These are phyloP conservation scores for Pelusios castaneus DNA, from an alignment of 2,113 vertebrate species.

Conservation along the genomic window DNA sequence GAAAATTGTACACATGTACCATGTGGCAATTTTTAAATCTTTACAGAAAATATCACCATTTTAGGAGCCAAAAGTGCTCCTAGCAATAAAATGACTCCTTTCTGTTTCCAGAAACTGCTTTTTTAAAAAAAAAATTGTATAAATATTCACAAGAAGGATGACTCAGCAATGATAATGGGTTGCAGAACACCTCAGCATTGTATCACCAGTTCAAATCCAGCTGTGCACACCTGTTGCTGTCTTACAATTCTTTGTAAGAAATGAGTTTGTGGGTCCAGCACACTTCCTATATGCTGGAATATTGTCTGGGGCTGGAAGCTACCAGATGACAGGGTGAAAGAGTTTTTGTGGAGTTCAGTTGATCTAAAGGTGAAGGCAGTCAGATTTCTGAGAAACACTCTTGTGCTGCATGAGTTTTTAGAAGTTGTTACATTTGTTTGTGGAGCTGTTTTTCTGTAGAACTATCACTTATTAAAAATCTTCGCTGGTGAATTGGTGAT, in stretches of 20 bases:
- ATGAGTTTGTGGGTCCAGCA: neutral
- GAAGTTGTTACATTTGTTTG: neutral
- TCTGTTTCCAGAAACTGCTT: slow-evolving; percentile 38
- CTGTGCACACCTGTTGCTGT: slow-evolving; percentile 20
- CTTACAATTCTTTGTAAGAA: slow-evolving; percentile 7
- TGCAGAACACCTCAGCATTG: neutral
- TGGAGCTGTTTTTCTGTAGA: neutral
- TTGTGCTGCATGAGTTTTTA: neutral
- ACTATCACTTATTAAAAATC: neutral
- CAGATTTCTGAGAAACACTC: neutral
- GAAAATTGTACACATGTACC: neutral
- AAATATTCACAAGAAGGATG: slow-evolving; percentile 67
- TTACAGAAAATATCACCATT: slow-evolving; percentile 5
- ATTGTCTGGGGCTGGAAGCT: neutral
- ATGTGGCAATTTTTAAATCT: neutral
- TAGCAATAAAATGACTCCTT: slow-evolving; percentile 38
- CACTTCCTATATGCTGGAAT: rapidly evolving
- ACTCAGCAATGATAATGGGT: slow-evolving; percentile 49
- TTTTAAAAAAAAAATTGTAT: slow-evolving; percentile 58
- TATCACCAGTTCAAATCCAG: slow-evolving; percentile 2
- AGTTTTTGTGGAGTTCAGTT: neutral
- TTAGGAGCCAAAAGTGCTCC: slow-evolving; percentile 41
- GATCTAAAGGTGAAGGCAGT: neutral
- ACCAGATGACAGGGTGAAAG: neutral
- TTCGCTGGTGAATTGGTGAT: neutral